Base-by-base conservation (phyloP, 2,888 invertebrate genomes). In the Nineta flava region DNA sequence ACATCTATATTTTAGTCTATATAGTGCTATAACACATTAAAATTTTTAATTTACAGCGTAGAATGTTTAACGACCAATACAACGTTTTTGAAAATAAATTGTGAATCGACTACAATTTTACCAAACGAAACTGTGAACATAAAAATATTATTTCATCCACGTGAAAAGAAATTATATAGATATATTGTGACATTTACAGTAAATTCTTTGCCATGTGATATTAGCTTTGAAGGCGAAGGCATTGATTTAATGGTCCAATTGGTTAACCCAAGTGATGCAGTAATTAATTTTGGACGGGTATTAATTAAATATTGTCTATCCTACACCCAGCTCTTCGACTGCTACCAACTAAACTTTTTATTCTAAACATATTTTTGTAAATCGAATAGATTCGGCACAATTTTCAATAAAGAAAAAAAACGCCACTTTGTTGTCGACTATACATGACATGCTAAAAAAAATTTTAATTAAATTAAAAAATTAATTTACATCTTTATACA, bases 171-270 rank as follows among this genome's bases (percentile, higher is more conserved):
- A 46, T 60, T 64, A 48, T 78, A 78, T 55, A 66, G 67, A 51
- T 71, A 74, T 43, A 68, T 65, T 42, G 53, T 79, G 16, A 62
- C 66, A 45, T 75, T 80, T 59, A 67, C 67, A 58, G 66, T 77
- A 0, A 74, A 78, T 58, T 73, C 74, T 6, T 61, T 71, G 7
- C 15, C n/a, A 19, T 69, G 70, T 54, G 70, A 74, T 58, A 68
- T 69, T 57, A 65, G 80, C 15, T 66, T 80, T 40, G 67, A 57
- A 55, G 80, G 80, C 51, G 74, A 76, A 69, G 79, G 77, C 10
- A 66, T 69, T 15, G 54, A 57, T 26, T 53, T 62, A 4, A 57
- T 66, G 58, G 55, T 73, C 7, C 58, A 60, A 47, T 55, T 71
- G 26, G 57, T 60, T 12, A 62, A 69, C 52, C 56, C 61, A 2